Base-by-base conservation (phyloP, 2,888 invertebrate genomes). In the Rhaphigaster nebulosa region DNA sequence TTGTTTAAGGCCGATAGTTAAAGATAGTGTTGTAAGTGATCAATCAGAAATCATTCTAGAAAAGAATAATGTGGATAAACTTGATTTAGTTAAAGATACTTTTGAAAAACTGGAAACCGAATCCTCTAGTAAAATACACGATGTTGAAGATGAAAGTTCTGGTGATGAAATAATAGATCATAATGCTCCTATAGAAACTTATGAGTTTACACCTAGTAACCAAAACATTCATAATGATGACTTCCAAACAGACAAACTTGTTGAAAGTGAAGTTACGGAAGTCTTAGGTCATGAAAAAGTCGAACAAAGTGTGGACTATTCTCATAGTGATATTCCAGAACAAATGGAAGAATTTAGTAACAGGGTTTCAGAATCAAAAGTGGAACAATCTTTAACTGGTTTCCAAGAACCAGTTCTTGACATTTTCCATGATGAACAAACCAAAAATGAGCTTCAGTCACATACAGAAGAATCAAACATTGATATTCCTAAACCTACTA, bases 141-240 rank as follows among this genome's bases (percentile, higher is more conserved):
- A 87, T 1, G 38, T 20, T 20, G 87, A 54, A 20, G 52, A 54
- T 87, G 87, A 54, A 29, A 34, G 4, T 50, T 23, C 38, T 54
- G 87, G 6, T 10, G 87, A 41, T 45, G 87, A 87, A 87, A 18
- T 50, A 45, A 45, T 87, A 84, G 45, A 84, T 50, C n/a, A 84
- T 84, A 41, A 26, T 10, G 29, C 12, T 80, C 26, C 4, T 18
- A 13, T 38, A 45, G 84, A 84, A 84, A 50, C 84, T 84, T 84
- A 3, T n/a, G 45, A 84, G 4, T 26, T 76, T 20, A 76, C 20
- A 20, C 20, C 34, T 38, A 76, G 70, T 76, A 15, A 38, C 12
- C 34, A 76, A 38, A 20, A 34, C 1, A 1, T 65, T 65, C 29
- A 41, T 80, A 41, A 12, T 15, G 41, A 80, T 80, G 45, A 41